phyloP scores from a whole-genome alignment of 2,797 vertebrate species.

The Tokudaia muenninki region DNA sequence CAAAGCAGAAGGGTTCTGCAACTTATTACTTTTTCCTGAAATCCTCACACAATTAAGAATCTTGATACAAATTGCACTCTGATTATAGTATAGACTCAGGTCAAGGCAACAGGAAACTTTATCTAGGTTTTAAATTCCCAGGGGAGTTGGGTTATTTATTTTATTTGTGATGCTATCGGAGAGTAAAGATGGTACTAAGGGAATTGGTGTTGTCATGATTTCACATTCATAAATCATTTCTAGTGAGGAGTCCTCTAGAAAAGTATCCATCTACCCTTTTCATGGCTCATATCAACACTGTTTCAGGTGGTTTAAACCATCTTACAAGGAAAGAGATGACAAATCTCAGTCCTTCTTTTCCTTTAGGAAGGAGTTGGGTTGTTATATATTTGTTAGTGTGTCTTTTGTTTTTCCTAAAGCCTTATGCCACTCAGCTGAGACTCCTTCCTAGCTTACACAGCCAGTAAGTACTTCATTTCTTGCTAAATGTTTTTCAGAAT shows the following conservation, averaged over 20 bases:
- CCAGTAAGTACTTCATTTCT: conserved; percentile 45
- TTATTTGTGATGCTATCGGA: background rate
- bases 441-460: background rate
- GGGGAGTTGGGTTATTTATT: background rate
- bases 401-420: conserved; percentile 7
- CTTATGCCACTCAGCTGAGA: background rate
- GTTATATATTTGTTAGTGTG: background rate
- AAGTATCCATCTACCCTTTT: background rate
- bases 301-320: conserved; percentile 26
- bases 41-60: background rate
- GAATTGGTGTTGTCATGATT: background rate
- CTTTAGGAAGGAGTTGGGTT: conserved; percentile 37
- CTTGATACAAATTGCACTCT: background rate
- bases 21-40: background rate
- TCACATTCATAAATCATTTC: conserved; percentile 16
- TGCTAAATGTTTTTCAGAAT: conserved; percentile 28
- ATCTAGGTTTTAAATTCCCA: background rate
- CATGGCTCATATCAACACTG: background rate
- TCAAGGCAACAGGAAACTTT: background rate
- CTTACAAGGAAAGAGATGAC: background rate
- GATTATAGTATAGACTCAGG: background rate
- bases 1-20: background rate
- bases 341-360: background rate
- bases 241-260: background rate
- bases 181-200: background rate